phyloP scores from a whole-genome alignment of 2,797 vertebrate genomes.

The Microctenopoma lineatum region DNA sequence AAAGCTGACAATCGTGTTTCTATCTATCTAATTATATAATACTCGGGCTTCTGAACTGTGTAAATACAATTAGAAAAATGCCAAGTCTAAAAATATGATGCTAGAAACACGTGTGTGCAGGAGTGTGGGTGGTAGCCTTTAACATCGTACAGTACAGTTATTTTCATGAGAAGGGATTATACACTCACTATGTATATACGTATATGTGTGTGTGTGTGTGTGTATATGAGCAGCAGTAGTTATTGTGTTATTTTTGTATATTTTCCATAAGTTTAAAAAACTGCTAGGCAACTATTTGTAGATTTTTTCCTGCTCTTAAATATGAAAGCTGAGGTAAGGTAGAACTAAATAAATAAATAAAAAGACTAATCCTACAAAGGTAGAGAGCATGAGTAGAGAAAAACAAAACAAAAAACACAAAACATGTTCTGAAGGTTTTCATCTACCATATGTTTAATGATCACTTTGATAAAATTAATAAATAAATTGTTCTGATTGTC shows the following conservation, averaged over 20 bases:
- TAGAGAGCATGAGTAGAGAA: neutral
- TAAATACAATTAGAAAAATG: constrained; percentile 74
- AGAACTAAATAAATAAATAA: neutral
- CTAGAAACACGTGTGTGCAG: constrained; percentile 21
- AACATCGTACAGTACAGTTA: constrained; percentile 39
- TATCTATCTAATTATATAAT: constrained; percentile 67
- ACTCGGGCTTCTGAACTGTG: constrained; percentile 60
- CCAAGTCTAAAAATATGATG: constrained; percentile 74
- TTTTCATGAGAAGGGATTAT: constrained; percentile 39
- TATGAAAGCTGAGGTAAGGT: neutral
- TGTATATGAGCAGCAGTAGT: neutral
- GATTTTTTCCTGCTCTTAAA: constrained; percentile 1
- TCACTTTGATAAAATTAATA: no score
- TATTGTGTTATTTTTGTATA: neutral
- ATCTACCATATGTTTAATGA: neutral
- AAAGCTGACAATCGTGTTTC: constrained; percentile 16
- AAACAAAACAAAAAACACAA: neutral
- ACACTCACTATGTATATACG: constrained; percentile 3
- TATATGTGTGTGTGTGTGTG: neutral
- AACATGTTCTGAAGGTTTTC: neutral
- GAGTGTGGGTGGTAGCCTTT: constrained; percentile 59
- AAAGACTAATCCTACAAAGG: neutral
- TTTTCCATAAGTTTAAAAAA: neutral
- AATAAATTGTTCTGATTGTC: neutral
- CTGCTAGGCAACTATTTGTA: no score